phyloP scores from a whole-genome alignment of 2,797 vertebrate species.

The Urosaurus nigricauda region DNA sequence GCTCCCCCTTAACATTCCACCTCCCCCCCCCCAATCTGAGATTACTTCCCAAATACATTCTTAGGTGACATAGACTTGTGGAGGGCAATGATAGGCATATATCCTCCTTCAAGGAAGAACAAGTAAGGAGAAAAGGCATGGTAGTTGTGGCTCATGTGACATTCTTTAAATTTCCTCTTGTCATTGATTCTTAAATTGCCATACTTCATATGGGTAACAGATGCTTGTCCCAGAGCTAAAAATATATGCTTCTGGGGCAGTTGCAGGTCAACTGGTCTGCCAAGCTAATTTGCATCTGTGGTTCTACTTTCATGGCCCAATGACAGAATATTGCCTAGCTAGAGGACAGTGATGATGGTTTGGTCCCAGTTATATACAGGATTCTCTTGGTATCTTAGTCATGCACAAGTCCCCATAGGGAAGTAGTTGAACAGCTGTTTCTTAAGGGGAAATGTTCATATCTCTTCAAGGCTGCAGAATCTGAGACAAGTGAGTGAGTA shows the following conservation, averaged over 20 bases:
- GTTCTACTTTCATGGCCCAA: background rate
- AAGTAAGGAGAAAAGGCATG: background rate
- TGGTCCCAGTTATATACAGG: background rate
- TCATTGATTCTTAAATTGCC: background rate
- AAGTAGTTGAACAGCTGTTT: too few relatives aligned
- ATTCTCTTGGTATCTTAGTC: too few relatives aligned
- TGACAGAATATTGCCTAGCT: background rate
- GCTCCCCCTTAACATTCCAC: too few relatives aligned
- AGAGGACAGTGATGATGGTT: background rate
- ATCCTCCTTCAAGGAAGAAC: background rate
- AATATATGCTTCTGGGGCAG: background rate
- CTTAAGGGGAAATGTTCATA: too few relatives aligned
- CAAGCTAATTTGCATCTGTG: background rate
- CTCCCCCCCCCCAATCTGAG: too few relatives aligned
- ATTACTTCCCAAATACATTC: background rate
- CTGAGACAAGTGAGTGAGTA: too few relatives aligned
- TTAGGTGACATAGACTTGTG: background rate
- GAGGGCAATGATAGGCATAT: background rate
- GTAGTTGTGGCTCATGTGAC: background rate
- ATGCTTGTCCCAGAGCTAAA: conserved; percentile 14
- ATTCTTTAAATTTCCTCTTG: background rate
- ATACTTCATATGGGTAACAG: background rate
- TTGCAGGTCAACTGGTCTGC: background rate
- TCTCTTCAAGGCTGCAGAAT: too few relatives aligned
- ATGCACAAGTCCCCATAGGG: too few relatives aligned